Evolutionary conservation across 2,888 invertebrate genomes (phyloP).

Genomic region (Sinhomidia bicolor): DNA sequence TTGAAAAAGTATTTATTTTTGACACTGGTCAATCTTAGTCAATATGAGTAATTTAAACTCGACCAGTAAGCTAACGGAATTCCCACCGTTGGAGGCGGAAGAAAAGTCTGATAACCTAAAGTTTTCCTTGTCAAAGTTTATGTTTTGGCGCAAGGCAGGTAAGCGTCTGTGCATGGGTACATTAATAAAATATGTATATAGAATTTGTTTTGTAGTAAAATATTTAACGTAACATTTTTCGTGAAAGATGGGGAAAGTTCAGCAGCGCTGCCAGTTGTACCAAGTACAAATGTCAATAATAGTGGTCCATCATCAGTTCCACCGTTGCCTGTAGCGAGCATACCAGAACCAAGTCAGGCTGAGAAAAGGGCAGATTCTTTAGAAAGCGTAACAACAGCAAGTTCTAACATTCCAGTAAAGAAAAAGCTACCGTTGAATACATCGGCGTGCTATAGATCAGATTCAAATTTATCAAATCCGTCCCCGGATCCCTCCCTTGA

Average conservation of each 20-base stretch:
- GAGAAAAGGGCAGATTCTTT: conserved; percentile 55
- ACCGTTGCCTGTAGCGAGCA: not conserved
- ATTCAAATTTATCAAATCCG: conserved; percentile 78
- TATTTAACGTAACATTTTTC: not conserved
- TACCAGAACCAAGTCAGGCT: conserved; percentile 17
- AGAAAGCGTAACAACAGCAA: conserved; percentile 47
- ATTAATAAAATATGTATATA: not conserved
- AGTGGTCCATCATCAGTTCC: conserved; percentile 64
- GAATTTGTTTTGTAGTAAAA: not conserved
- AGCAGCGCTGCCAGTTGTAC: not conserved
- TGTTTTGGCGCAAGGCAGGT: conserved; percentile 81
- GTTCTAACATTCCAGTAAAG: conserved; percentile 26
- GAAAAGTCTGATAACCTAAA: conserved; percentile 88
- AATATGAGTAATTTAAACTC: conserved; percentile 80
- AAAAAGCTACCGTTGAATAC: conserved; percentile 47
- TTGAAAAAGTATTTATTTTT: not conserved
- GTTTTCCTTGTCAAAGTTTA: conserved; percentile 89
- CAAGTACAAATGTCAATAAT: not conserved
- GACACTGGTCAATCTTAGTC: not conserved
- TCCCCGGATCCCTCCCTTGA: conserved; percentile 76
- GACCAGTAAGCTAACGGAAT: conserved; percentile 87
- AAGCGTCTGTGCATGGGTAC: not conserved
- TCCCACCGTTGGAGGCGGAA: conserved; percentile 90
- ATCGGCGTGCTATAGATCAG: conserved; percentile 72
- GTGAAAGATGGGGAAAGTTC: conserved; percentile 81